A percentile compares a stretch with the other conserved stretches of the same genome.
Evolutionary conservation across 2,888 invertebrate genomes (phyloP).

Genomic region (Amphipyra berbera): DNA sequence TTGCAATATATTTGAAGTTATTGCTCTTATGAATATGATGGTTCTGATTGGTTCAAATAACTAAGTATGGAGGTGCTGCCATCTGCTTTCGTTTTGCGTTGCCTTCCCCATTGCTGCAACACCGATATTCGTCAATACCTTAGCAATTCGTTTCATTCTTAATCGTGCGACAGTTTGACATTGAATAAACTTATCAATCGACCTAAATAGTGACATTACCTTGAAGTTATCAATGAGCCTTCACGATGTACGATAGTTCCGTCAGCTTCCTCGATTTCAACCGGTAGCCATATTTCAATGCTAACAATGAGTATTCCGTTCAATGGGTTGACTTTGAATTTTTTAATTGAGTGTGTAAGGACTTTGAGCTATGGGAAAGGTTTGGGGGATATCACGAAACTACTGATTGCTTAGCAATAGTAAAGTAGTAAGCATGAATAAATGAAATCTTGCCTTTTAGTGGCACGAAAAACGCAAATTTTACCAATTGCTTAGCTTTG

Average conservation of each 20-base stretch:
- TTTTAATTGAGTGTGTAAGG: constrained; percentile 42
- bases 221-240: constrained; percentile 65
- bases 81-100: too few relatives aligned
- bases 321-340: constrained; percentile 68
- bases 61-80: too few relatives aligned
- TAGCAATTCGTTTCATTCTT: too few relatives aligned
- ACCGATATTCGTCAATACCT: neutral
- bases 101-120: neutral
- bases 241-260: constrained; percentile 63
- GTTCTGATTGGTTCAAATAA: too few relatives aligned
- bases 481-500: constrained; percentile 2
- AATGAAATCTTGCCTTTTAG: too few relatives aligned
- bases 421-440: too few relatives aligned
- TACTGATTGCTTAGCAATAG: neutral
- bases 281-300: constrained; percentile 69
- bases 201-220: constrained; percentile 49
- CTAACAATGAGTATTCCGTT: constrained; percentile 67
- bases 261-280: constrained; percentile 76
- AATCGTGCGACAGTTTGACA: constrained; percentile 10
- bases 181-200: constrained; percentile 45
- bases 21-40: too few relatives aligned
- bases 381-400: neutral
- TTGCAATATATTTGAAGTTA: too few relatives aligned
- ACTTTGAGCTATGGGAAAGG: neutral
- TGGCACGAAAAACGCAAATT: too few relatives aligned